Base-by-base conservation (phyloP, 2,797 vertebrate species). In the Agapornis canus region DNA sequence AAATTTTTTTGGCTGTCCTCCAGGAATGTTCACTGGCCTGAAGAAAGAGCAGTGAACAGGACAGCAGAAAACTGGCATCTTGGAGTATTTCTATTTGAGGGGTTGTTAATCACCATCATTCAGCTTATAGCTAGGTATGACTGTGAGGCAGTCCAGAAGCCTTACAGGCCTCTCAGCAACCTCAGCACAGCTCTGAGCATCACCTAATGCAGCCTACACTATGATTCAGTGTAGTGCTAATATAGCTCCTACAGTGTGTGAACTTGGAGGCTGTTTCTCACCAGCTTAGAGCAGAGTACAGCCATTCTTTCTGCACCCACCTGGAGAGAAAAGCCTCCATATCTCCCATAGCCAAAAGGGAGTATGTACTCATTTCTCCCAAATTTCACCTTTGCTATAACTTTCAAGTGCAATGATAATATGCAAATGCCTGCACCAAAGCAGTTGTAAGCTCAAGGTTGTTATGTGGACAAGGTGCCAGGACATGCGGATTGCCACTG, bases 361-460 rank as follows among this genome's bases (percentile, higher is more conserved):
- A 70, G 5, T 11, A 32, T 49, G 7, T 60, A 17, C 15, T 64
- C 0, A 1, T n/a, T 75, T 77, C 20, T 78, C 35, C 39, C 11
- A 26, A 61, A 47, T 11, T 11, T 17, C 11, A 71, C 25, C 22
- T 49, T 75, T 65, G 31, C 20, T n/a, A 2, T 35, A 54, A 40
- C 22, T 83, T 89, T 71, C 42, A 47, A 64, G 82, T 25, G 6
- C 8, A 54, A 27, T 10, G 10, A 22, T 4, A 54, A 6, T 23
- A 32, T 4, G 4, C 1, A 1, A 49, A 76, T 4, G 1, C 19
- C 23, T 10, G 31, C 35, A 65, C 13, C 0, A 0, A 63, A 80
- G 15, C 5, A 26, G 18, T 54, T 0, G 0, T 61, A 71, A 79
- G 2, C 9, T 26, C 15, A 3, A 60, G 9, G 37, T 60, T 65